Evolutionary conservation across 2,113 vertebrate species (phyloP), one percentile per base, ranked within the genome.

Genomic region (Alosa alosa): DNA sequence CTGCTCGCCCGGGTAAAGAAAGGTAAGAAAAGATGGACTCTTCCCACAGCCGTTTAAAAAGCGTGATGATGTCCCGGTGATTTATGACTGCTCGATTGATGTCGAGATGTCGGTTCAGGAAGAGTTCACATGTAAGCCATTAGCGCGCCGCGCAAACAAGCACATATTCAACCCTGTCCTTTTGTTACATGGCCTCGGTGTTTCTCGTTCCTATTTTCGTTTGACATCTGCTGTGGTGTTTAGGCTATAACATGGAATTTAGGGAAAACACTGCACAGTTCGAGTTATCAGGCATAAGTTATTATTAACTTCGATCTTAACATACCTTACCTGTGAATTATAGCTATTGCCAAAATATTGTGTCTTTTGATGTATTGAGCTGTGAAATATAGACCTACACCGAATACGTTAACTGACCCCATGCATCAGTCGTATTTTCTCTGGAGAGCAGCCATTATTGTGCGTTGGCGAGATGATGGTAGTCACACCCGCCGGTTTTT

Each of bases 31-130:
- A 96, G 95, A 95, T 95, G 95, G 94, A 45, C 75, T 87, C 92
- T 94, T 96, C 36, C 95, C 96, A 95, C 95, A 91, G 95, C 96
- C 96, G 96, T 87, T 98, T 78, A 78, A 97, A 98, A 97, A 96
- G 96, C 91, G 96, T 97, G 97, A 97, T 97, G 31, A 78, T 78
- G 72, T 78, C 72, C 13, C 72, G 97, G 96, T 99, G 98, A 99
- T 99, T 99, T 99, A 99, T 99, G 97, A 97, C 97, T 96, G 96
- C 96, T 96, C 92, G 97, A 97, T 97, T 98, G 96, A 96, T 52
- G 50, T 52, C 50, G 64, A 78, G 97, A 99, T 97, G 97, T 97
- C 97, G 97, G 98, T 99, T 99, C 98, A 99, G 97, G 97, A 97
- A 99, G 97, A 99, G 98, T 99, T 99, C 98, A 99, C 96, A 96